Evolutionary conservation across 2,797 vertebrate genomes (phyloP), one percentile per base, ranked within the genome.

Genomic region (Kryptolebias ocellatus): DNA sequence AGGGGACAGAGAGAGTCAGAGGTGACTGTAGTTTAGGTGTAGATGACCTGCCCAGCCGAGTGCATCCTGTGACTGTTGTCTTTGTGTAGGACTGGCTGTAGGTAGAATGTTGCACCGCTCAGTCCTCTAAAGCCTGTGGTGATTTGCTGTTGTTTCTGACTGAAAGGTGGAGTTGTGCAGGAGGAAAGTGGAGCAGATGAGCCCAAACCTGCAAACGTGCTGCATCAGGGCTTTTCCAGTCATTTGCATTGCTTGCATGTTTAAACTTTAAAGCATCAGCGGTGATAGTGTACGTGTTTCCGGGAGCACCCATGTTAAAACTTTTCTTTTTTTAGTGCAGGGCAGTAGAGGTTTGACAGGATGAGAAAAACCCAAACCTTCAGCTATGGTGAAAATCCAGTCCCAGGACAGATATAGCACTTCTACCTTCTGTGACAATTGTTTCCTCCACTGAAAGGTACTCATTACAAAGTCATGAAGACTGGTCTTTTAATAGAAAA

Each of bases 1-100:
- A 34, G 11, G 28, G 18, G 39, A 39, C 37, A 10, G 9, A 39
- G 37, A 24, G 42, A 66, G 46, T 28, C 20, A 2, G 17, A 53
- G 16, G 14, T 74, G 74, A 78, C 78, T 34, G 20, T 68, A 76
- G 78, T 44, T 79, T 62, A 42, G 9, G 54, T 64, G 18, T 46
- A 60, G 28, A 34, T 42, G 1, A 31, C 31, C 7, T 7, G 20
- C 20, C 20, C 20, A 24, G 20, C 20, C 20, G 20, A 24, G 20
- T 24, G 20, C 20, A 24, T 31, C 31, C 31, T 31, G 31, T 31
- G 10, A 39, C 6, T 60, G 62, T 54, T 58, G 27, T 58, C 55
- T 28, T 11, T 27, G 20, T 11, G 9, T 47, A 31, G 20, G 1
- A 9, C 27, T 60, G 34, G 1, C 52, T 74, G 42, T 8, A 5